Conservation (phyloP, 2,797 vertebrate genomes). For the Heterohyrax brucei region DNA sequence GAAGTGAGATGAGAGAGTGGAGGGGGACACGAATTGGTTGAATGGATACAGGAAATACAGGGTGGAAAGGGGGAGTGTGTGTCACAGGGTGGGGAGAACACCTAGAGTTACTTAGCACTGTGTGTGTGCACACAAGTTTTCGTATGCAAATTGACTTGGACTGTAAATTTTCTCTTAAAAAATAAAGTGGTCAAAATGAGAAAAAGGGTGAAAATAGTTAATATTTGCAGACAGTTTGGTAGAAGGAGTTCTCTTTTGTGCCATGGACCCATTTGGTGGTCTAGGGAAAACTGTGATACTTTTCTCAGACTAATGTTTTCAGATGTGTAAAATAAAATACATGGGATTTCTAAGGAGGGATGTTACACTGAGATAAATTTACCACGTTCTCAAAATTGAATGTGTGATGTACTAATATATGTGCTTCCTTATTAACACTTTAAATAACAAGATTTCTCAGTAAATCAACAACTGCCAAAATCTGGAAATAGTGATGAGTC, state of each 20-base stretch:
- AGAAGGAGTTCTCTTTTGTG: not conserved
- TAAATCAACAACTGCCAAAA: too few species aligned
- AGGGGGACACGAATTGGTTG: too few species aligned
- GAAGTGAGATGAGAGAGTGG: too few species aligned
- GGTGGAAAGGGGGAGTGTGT: too few species aligned
- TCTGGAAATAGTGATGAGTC: not conserved
- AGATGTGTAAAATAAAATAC: not conserved
- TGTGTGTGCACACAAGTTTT: too few species aligned
- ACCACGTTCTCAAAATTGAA: not conserved
- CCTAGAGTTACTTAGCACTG: too few species aligned
- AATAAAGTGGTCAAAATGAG: not conserved
- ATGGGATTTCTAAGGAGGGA: not conserved
- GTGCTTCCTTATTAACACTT: not conserved
- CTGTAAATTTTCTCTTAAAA: not conserved
- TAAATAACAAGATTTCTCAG: not conserved
- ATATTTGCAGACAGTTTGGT: not conserved
- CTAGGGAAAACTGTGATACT: not conserved
- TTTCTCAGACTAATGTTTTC: not conserved
- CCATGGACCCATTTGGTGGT: rapidly evolving
- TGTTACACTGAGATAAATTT: not conserved
- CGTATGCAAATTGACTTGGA: too few species aligned
- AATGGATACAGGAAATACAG: too few species aligned
- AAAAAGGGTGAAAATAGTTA: not conserved
- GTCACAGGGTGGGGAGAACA: too few species aligned
- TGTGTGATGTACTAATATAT: not conserved